Percentiles rank a stretch among this genome's conserved stretches.
These are phyloP conservation scores for Aphaenogaster floridana DNA, from an alignment of 1,140 invertebrate species.

Conservation along the genomic window DNA sequence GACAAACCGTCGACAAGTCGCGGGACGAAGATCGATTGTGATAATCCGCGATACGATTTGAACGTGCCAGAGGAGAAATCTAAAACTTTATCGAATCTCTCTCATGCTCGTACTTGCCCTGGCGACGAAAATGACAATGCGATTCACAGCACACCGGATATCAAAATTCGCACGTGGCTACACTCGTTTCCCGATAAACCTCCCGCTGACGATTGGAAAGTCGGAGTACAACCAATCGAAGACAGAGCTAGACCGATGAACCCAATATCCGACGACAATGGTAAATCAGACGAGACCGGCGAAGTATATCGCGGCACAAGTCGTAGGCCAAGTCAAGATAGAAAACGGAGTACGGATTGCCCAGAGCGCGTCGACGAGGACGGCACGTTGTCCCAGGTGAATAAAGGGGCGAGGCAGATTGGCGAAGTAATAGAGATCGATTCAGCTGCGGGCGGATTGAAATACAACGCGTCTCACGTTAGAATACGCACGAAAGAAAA, in stretches of 20 bases:
- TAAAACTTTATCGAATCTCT: too few species aligned
- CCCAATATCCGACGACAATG: not conserved
- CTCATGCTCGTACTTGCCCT: not conserved
- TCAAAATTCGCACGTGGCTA: slow-evolving; percentile 37
- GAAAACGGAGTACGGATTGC: not conserved
- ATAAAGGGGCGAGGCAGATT: not conserved
- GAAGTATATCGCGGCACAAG: not conserved
- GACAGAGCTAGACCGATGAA: not conserved
- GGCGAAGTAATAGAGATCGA: not conserved
- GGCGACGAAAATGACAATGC: not conserved
- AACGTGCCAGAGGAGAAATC: not conserved
- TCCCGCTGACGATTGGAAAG: not conserved
- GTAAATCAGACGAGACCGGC: not conserved
- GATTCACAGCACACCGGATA: not conserved
- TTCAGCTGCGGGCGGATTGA: not conserved
- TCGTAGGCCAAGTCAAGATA: not conserved
- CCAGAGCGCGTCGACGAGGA: not conserved
- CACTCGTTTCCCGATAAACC: not conserved
- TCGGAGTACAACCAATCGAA: not conserved
- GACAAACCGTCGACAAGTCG: not conserved
- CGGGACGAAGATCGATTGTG: not conserved
- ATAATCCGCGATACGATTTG: not conserved
- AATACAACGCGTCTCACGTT: slow-evolving; percentile 19
- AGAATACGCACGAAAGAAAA: not conserved
- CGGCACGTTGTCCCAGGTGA: not conserved